These are phyloP conservation scores for Teinopalpus imperialis DNA, from an alignment of 2,888 invertebrate genomes.

Conservation along the genomic window DNA sequence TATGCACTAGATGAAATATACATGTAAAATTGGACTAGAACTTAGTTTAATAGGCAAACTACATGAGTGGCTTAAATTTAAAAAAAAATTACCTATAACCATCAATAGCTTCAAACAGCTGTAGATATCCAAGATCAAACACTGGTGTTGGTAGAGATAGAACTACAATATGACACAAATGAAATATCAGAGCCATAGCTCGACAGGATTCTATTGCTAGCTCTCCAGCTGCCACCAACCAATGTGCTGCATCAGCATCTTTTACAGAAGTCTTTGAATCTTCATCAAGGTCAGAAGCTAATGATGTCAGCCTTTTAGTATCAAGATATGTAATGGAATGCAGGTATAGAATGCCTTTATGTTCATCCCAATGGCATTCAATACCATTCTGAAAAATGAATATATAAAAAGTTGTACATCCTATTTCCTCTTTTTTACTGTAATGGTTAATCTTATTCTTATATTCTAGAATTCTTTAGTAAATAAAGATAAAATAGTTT, in stretches of 20 bases:
- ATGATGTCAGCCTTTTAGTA: slow-evolving; percentile 52
- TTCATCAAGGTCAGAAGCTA: slow-evolving; percentile 57
- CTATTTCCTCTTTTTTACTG: too few relatives aligned
- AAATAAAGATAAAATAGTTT: too few relatives aligned
- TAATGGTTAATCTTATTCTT: too few relatives aligned
- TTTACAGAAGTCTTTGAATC: slow-evolving; percentile 59
- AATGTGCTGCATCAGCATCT: slow-evolving; percentile 77
- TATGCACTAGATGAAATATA: too few relatives aligned
- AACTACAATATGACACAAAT: slow-evolving; percentile 89
- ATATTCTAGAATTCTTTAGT: too few relatives aligned
- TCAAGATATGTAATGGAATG: slow-evolving; percentile 78
- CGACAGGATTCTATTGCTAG: slow-evolving; percentile 81
- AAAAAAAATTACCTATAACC: slow-evolving; percentile 90
- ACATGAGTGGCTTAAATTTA: too few relatives aligned
- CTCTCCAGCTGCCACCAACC: slow-evolving; percentile 83
- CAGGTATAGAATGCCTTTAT: slow-evolving; percentile 71
- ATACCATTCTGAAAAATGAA: slow-evolving; percentile 77
- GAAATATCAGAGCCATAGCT: slow-evolving; percentile 88
- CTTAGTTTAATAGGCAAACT: too few relatives aligned
- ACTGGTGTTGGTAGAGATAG: slow-evolving; percentile 71
- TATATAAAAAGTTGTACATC: too few relatives aligned
- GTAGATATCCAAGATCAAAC: slow-evolving; percentile 91
- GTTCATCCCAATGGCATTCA: slow-evolving; percentile 82
- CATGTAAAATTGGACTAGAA: too few relatives aligned
- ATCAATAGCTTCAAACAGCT: slow-evolving; percentile 91